Conservation (phyloP, 2,113 vertebrate species). For the Sylvia atricapilla region DNA sequence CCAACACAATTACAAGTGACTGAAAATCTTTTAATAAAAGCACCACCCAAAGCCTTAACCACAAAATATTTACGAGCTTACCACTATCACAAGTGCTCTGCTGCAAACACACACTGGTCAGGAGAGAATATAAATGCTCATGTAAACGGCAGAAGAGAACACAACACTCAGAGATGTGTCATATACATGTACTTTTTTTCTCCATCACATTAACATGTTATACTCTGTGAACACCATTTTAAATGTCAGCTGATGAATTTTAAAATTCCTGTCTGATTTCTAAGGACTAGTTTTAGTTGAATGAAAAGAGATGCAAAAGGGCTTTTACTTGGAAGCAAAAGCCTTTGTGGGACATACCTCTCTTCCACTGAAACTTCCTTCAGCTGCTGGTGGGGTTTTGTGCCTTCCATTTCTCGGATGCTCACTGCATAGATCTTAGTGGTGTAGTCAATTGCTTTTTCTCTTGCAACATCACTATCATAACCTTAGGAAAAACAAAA, state of each 20-base stretch:
- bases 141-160: background rate
- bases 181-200: background rate
- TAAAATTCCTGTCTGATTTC: background rate
- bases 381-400: slow-evolving; percentile 91
- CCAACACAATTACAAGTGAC: background rate
- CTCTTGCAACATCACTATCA: slow-evolving; percentile 94
- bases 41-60: background rate
- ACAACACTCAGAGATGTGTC: background rate
- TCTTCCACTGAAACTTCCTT: slow-evolving; percentile 88
- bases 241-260: background rate
- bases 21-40: background rate
- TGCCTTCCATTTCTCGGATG: slow-evolving; percentile 93
- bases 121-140: background rate
- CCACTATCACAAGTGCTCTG: background rate
- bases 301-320: background rate
- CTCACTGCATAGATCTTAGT: slow-evolving; percentile 91
- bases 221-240: background rate
- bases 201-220: background rate
- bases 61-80: background rate
- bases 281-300: background rate
- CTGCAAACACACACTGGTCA: background rate
- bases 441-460: slow-evolving; percentile 89
- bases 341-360: slow-evolving; percentile 77
- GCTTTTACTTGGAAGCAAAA: background rate
- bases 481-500: slow-evolving; percentile 81